Evolutionary conservation across 2,888 invertebrate species (phyloP).

Genomic region (Drosophila prostipennis): DNA sequence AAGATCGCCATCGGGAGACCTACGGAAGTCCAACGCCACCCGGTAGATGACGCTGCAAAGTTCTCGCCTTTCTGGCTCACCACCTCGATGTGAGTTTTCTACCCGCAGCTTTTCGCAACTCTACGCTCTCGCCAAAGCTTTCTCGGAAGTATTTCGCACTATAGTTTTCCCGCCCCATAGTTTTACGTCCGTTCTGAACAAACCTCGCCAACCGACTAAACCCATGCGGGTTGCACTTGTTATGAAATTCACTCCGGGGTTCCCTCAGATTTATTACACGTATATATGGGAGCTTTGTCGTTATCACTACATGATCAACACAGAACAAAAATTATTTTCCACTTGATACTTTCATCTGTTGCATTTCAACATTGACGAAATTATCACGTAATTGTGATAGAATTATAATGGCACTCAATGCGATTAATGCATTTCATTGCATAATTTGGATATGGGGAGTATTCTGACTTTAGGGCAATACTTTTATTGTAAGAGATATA

Average conservation of each 20-base stretch:
- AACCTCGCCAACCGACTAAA: constrained; percentile 17
- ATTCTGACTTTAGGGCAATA: too few species aligned
- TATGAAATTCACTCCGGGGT: constrained; percentile 17
- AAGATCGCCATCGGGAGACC: constrained; percentile 14
- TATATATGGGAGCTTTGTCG: constrained; percentile 4
- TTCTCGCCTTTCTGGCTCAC: constrained; percentile 70
- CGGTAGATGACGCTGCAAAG: constrained; percentile 78
- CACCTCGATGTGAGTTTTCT: constrained; percentile 30
- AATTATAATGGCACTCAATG: not conserved
- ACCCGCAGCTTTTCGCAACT: constrained; percentile 45
- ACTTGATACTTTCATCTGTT: not conserved
- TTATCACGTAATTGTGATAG: not conserved
- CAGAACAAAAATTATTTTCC: not conserved
- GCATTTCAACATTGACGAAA: not conserved
- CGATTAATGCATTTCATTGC: too few species aligned
- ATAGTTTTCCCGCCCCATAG: constrained; percentile 46
- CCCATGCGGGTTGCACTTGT: not conserved
- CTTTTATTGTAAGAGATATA: too few species aligned
- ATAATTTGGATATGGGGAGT: too few species aligned
- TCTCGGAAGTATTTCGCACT: constrained; percentile 38
- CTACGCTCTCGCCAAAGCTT: constrained; percentile 52
- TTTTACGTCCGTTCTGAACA: not conserved
- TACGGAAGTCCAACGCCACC: constrained; percentile 54
- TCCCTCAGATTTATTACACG: not conserved
- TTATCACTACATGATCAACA: constrained; percentile 14